Evolutionary conservation across 2,888 invertebrate species (phyloP).

Genomic region (Eupithecia centaureata): DNA sequence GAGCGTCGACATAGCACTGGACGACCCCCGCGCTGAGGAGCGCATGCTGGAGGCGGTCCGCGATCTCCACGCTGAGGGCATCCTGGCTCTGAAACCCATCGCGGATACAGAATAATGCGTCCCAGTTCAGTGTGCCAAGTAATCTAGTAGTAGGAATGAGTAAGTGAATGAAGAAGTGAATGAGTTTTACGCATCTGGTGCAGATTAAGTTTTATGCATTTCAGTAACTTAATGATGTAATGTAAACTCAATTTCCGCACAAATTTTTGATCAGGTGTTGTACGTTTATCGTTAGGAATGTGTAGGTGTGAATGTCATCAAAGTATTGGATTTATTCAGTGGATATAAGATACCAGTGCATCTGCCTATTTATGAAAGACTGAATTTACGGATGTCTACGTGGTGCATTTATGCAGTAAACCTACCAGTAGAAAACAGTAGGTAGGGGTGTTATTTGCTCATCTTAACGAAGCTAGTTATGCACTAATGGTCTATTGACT

Average conservation of each 20-base stretch:
- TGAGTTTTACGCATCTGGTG: constrained; percentile 8
- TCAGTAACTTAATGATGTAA: neutral
- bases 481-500: constrained; percentile 79
- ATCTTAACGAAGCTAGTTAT: constrained; percentile 72
- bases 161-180: neutral
- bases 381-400: constrained; percentile 75
- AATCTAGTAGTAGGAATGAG: neutral
- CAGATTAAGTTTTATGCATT: constrained; percentile 6
- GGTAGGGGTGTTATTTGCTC: constrained; percentile 66
- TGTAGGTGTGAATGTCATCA: constrained; percentile 42
- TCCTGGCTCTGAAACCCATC: constrained; percentile 83
- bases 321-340: constrained; percentile 56
- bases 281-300: constrained; percentile 30
- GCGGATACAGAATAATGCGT: constrained; percentile 61
- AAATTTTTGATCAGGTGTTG: constrained; percentile 14
- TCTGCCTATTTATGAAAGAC: constrained; percentile 73
- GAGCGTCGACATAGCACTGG: constrained; percentile 91
- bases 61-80: constrained; percentile 88
- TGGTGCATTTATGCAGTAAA: constrained; percentile 54
- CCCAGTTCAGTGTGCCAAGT: constrained; percentile 59
- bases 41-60: constrained; percentile 89
- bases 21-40: constrained; percentile 89
- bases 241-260: constrained; percentile 21
- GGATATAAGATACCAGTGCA: constrained; percentile 38
- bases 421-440: constrained; percentile 34